phyloP scores from a whole-genome alignment of 1,140 invertebrate species.

The Ostrea denselamellosa region DNA sequence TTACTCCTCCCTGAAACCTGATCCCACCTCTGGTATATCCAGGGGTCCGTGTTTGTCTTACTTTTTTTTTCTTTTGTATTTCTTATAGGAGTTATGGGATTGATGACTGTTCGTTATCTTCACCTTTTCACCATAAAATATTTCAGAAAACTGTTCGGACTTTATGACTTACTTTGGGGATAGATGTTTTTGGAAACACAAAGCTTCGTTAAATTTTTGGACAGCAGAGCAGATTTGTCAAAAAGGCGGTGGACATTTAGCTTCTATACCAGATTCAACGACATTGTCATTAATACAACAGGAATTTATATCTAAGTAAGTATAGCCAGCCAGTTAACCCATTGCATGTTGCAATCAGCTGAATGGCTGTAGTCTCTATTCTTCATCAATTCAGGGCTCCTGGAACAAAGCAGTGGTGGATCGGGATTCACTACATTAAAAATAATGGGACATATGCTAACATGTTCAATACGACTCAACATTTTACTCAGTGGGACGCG shows the following conservation, averaged over 20 bases:
- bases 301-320: too few relatives aligned
- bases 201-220: background rate
- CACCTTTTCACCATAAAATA: too few relatives aligned
- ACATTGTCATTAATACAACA: background rate
- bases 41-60: too few relatives aligned
- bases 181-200: background rate
- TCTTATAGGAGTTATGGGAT: too few relatives aligned
- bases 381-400: too few relatives aligned
- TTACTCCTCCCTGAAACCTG: too few relatives aligned
- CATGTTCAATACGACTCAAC: background rate
- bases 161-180: background rate
- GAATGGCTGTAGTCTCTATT: too few relatives aligned
- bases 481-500: background rate
- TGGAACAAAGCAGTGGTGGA: background rate
- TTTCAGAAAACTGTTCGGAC: background rate
- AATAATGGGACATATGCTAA: background rate
- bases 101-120: too few relatives aligned
- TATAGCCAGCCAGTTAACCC: too few relatives aligned
- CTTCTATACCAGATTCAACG: background rate
- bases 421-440: background rate
- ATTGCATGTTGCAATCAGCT: too few relatives aligned
- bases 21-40: too few relatives aligned
- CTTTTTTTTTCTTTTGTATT: too few relatives aligned
- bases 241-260: background rate
- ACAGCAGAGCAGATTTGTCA: background rate